Evolutionary conservation across 2,888 invertebrate genomes (phyloP).

Genomic region (Mesodorylaimus sp.): DNA sequence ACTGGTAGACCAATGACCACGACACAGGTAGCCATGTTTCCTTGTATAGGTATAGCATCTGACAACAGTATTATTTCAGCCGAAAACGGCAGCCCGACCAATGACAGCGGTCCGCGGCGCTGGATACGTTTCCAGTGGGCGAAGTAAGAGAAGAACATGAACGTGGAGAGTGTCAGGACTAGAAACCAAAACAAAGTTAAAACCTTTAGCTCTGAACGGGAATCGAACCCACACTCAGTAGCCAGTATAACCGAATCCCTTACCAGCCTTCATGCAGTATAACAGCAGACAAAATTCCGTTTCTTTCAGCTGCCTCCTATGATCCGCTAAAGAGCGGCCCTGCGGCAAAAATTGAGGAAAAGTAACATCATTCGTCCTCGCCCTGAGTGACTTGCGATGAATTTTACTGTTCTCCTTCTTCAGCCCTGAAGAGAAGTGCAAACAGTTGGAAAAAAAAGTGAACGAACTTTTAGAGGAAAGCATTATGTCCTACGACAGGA

Average conservation of each 20-base stretch:
- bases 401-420: too few relatives aligned
- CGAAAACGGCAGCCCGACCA: slow-evolving; percentile 43
- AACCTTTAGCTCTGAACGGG: too few relatives aligned
- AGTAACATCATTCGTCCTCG: slow-evolving; percentile 40
- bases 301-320: slow-evolving; percentile 40
- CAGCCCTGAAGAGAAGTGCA: slow-evolving; percentile 69
- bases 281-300: too few relatives aligned
- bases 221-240: too few relatives aligned
- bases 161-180: too few relatives aligned
- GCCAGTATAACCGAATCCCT: too few relatives aligned
- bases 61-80: neutral
- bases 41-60: neutral
- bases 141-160: slow-evolving; percentile 35
- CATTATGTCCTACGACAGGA: slow-evolving; percentile 48
- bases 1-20: slow-evolving; percentile 2
- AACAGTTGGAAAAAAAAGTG: slow-evolving; percentile 67
- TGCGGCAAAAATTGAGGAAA: slow-evolving; percentile 53
- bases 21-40: neutral
- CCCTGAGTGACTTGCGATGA: neutral
- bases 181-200: too few relatives aligned
- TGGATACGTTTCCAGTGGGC: slow-evolving; percentile 63
- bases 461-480: slow-evolving; percentile 76
- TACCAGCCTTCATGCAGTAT: too few relatives aligned
- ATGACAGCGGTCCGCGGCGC: slow-evolving; percentile 92
- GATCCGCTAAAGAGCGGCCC: slow-evolving; percentile 51